phyloP scores from a whole-genome alignment of 1,140 invertebrate species.

The Leucophenga varia region DNA sequence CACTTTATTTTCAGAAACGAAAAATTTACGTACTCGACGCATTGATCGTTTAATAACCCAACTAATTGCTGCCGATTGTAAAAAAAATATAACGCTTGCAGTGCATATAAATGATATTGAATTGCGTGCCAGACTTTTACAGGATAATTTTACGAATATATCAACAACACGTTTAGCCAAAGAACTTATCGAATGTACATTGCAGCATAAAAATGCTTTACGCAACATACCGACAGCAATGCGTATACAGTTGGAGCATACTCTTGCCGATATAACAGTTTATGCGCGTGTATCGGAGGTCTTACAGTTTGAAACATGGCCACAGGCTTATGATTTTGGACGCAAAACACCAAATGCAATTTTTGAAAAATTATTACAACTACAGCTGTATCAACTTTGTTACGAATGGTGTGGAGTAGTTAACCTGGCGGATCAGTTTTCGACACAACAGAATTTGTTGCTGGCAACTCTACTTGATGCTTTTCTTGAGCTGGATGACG shows the following conservation, averaged over 20 bases:
- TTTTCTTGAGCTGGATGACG: conserved; percentile 30
- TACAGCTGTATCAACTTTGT: conserved; percentile 62
- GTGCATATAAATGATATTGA: conserved; percentile 38
- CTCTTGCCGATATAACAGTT: conserved; percentile 58
- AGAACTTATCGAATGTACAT: conserved; percentile 40
- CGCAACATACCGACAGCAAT: conserved; percentile 35
- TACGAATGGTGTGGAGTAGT: conserved; percentile 64
- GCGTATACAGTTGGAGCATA: conserved; percentile 41
- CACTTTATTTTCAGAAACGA: conserved; percentile 2
- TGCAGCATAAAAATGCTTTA: conserved; percentile 36
- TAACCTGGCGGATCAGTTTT: conserved; percentile 49
- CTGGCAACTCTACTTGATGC: conserved; percentile 29
- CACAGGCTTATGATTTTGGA: conserved; percentile 56
- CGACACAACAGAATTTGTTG: conserved; percentile 36
- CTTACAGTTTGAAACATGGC: conserved; percentile 57
- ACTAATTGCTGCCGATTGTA: conserved; percentile 31
- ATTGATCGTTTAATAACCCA: conserved; percentile 27
- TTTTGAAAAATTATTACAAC: conserved; percentile 58
- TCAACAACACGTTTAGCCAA: conserved; percentile 39
- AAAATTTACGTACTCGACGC: not conserved
- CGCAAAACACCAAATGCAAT: conserved; percentile 57
- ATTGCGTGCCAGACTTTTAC: conserved; percentile 42
- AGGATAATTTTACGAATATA: conserved; percentile 50
- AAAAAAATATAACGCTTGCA: conserved; percentile 30
- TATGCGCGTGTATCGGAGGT: conserved; percentile 56